Evolutionary conservation across 2,797 vertebrate genomes (phyloP).

Genomic region (Eleutherodactylus coqui): DNA sequence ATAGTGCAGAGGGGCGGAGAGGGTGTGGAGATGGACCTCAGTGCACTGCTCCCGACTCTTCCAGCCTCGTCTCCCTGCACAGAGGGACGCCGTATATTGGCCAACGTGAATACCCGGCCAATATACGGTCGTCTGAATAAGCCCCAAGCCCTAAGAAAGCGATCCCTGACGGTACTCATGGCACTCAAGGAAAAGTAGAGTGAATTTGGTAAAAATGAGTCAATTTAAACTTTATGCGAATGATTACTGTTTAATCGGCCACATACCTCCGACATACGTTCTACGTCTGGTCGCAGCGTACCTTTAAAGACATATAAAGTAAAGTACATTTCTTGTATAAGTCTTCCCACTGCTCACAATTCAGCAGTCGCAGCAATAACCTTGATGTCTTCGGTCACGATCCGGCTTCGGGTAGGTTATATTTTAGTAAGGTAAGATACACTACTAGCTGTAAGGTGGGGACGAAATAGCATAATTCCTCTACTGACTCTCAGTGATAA

Average conservation of each 20-base stretch:
- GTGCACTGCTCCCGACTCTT: too few relatives aligned
- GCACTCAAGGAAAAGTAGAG: not conserved
- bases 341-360: not conserved
- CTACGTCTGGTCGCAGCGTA: not conserved
- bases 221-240: not conserved
- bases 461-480: not conserved
- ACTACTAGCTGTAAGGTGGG: not conserved
- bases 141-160: not conserved
- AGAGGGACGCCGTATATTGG: too few relatives aligned
- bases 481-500: not conserved
- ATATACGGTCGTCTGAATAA: too few relatives aligned
- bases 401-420: not conserved
- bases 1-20: too few relatives aligned
- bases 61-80: too few relatives aligned
- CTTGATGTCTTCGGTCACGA: not conserved
- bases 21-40: too few relatives aligned
- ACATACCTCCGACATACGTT: not conserved
- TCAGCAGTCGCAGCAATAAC: not conserved
- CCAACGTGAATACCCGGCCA: too few relatives aligned
- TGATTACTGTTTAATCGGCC: not conserved
- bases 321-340: not conserved
- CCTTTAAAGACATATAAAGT: not conserved
- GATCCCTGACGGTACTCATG: not conserved
- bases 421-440: not conserved
- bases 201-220: conserved; percentile 1